A percentile compares a stretch with the other conserved stretches of the same genome.
phyloP scores from a whole-genome alignment of 2,113 vertebrate genomes.

The Mus spicilegus region DNA sequence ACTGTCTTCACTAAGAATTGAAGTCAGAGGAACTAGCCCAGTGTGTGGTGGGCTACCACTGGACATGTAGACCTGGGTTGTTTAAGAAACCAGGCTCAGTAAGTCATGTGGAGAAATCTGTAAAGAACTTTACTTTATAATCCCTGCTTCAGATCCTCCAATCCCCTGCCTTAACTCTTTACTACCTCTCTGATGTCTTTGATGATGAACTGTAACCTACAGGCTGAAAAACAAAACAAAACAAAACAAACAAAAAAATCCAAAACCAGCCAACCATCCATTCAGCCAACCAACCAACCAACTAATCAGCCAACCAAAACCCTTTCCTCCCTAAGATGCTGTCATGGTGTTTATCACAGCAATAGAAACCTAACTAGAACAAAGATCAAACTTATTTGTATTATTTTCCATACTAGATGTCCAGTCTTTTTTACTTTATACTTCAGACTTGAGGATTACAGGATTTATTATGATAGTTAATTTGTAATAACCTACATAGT shows the following conservation, averaged over 20 bases:
- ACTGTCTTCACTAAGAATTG: neutral
- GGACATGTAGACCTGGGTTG: neutral
- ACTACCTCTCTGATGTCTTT: neutral
- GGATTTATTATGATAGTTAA: neutral
- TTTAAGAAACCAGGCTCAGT: neutral
- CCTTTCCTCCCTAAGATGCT: neutral
- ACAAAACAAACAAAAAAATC: neutral
- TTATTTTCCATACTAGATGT: neutral
- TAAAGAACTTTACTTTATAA: neutral
- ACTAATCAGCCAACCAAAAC: neutral
- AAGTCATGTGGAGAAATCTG: neutral
- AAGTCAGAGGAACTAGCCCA: neutral
- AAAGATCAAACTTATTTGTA: neutral
- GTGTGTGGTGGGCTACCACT: neutral
- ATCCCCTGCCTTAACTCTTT: neutral
- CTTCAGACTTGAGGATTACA: neutral
- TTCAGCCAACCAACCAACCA: neutral
- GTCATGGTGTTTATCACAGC: neutral
- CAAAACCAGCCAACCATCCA: neutral
- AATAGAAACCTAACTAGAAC: neutral
- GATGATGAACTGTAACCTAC: neutral
- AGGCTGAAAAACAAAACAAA: neutral
- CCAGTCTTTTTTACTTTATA: slow-evolving; percentile 4
- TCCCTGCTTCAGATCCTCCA: no score
- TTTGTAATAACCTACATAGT: neutral